These are phyloP conservation scores for Castor canadensis DNA, from an alignment of 2,113 vertebrate species.

Conservation along the genomic window DNA sequence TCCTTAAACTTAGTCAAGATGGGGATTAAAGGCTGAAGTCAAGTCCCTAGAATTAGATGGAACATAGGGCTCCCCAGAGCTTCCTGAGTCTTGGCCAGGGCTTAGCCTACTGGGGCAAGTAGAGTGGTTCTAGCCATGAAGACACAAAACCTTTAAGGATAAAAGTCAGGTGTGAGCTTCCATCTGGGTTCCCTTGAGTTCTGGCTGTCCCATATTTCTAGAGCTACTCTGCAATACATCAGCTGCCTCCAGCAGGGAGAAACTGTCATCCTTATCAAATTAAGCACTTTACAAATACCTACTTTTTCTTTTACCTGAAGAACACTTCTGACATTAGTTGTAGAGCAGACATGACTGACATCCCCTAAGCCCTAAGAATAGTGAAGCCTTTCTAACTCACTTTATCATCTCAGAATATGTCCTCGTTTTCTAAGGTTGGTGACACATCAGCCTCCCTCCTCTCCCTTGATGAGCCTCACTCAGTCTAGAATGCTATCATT, in stretches of 20 bases:
- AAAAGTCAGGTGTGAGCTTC: neutral
- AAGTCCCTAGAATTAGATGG: neutral
- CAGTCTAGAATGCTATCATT: neutral
- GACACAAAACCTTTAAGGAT: neutral
- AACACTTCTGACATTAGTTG: neutral
- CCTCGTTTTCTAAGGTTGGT: neutral
- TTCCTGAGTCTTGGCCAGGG: neutral
- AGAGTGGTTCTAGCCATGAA: neutral
- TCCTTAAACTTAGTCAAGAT: neutral
- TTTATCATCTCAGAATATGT: neutral
- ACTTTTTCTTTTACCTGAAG: neutral
- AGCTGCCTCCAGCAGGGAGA: neutral
- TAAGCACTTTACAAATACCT: neutral
- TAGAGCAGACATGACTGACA: neutral
- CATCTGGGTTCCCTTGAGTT: neutral
- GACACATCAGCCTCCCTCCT: neutral
- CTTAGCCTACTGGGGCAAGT: neutral
- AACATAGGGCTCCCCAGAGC: neutral
- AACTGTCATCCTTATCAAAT: neutral
- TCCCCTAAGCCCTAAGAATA: neutral
- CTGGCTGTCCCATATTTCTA: neutral
- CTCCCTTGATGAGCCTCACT: no score
- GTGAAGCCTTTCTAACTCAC: neutral
- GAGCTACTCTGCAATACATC: neutral
- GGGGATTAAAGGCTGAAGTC: neutral